Conservation (phyloP, 2,888 invertebrate species). For the Eremobia ochroleuca region DNA sequence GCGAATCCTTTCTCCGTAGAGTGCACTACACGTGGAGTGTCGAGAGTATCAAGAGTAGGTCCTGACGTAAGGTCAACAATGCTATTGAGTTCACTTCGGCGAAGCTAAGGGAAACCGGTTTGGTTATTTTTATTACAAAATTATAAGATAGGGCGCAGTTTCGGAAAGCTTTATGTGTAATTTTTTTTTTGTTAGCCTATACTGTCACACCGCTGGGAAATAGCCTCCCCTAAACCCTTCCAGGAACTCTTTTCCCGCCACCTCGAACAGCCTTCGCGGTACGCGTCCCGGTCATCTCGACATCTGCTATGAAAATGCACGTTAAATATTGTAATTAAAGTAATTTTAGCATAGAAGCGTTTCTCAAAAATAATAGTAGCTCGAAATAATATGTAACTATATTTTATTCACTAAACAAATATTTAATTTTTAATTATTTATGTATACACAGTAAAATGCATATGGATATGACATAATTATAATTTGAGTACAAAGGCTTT, state of each 20-base stretch:
- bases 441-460: too few relatives aligned
- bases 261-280: neutral
- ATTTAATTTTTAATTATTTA: too few relatives aligned
- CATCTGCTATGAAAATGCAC: neutral
- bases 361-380: too few relatives aligned
- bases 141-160: neutral
- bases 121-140: constrained; percentile 4
- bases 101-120: neutral
- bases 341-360: too few relatives aligned
- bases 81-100: constrained; percentile 36
- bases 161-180: neutral
- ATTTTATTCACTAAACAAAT: too few relatives aligned
- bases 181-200: neutral
- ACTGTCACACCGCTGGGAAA: neutral
- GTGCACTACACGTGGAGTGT: constrained; percentile 29
- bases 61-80: constrained; percentile 33
- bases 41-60: neutral
- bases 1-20: constrained; percentile 20
- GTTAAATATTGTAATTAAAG: neutral
- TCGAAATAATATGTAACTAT: too few relatives aligned
- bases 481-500: too few relatives aligned
- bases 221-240: too few relatives aligned
- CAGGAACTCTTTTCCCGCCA: too few relatives aligned
- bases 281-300: neutral
- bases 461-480: too few relatives aligned